phyloP scores from a whole-genome alignment of 2,113 vertebrate genomes.

The Myodes glareolus region DNA sequence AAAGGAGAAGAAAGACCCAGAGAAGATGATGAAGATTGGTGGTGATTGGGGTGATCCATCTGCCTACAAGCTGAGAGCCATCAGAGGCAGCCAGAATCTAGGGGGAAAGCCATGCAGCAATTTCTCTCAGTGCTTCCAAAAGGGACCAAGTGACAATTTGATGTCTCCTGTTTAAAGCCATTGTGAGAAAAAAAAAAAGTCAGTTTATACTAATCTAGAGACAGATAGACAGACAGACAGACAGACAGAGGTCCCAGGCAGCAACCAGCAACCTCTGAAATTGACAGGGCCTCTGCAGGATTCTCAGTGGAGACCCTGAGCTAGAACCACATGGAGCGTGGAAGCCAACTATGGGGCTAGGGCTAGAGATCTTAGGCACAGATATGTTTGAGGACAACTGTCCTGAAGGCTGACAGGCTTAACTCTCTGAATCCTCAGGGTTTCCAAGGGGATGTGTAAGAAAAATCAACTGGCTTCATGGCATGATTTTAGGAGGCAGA shows the following conservation, averaged over 20 bases:
- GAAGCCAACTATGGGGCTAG: not conserved
- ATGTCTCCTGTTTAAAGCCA: not conserved
- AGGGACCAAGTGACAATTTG: not conserved
- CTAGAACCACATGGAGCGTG: not conserved
- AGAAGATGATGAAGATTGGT: not conserved
- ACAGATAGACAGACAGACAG: no score
- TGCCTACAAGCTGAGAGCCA: not conserved
- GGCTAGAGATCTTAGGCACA: not conserved
- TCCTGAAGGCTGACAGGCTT: not conserved
- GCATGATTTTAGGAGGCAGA: not conserved
- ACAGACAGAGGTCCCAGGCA: not conserved
- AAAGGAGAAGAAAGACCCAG: not conserved
- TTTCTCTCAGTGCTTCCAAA: not conserved
- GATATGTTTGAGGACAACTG: not conserved
- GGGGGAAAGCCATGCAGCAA: not conserved
- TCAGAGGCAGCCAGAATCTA: not conserved
- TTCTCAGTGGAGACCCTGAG: not conserved
- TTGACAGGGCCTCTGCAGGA: not conserved
- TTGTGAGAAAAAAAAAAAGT: not conserved
- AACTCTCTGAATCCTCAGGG: not conserved
- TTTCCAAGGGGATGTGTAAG: not conserved
- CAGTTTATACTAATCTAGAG: not conserved
- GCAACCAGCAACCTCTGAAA: not conserved
- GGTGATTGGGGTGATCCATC: not conserved
- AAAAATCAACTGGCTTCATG: not conserved